Evolutionary conservation across 2,113 vertebrate species (phyloP).

Genomic region (Camelus bactrianus): DNA sequence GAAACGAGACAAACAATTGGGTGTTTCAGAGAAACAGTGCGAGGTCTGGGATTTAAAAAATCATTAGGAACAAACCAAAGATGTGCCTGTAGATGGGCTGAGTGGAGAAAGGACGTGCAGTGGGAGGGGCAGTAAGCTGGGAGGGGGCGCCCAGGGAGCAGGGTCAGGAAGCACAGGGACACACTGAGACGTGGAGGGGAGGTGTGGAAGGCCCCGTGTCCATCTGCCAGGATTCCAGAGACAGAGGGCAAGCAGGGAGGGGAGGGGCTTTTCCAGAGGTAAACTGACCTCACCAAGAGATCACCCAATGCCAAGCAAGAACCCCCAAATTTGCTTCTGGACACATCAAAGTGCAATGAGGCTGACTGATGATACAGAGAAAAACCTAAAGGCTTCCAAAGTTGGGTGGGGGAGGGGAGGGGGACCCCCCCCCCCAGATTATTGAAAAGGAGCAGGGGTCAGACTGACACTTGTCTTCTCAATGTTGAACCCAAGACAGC

Average conservation of each 20-base stretch:
- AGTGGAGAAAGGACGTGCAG: fast-evolving
- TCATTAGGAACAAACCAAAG: background rate
- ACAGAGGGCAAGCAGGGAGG: too few relatives aligned
- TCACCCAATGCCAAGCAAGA: background rate
- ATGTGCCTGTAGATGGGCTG: too few relatives aligned
- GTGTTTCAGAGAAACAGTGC: background rate
- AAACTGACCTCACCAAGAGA: background rate
- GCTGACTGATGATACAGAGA: fast-evolving
- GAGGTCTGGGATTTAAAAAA: background rate
- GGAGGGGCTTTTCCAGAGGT: background rate
- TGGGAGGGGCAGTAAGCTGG: background rate
- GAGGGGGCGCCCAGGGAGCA: fast-evolving
- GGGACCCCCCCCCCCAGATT: too few relatives aligned
- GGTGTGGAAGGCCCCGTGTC: background rate
- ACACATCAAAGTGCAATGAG: fast-evolving
- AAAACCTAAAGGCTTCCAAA: background rate
- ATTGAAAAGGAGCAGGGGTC: background rate
- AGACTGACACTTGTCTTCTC: fast-evolving
- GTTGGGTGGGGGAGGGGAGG: background rate
- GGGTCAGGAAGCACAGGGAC: background rate
- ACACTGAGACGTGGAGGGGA: background rate
- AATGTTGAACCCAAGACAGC: too few relatives aligned
- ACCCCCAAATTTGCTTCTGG: fast-evolving
- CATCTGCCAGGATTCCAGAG: fast-evolving
- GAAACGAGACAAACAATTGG: fast-evolving